phyloP scores from a whole-genome alignment of 1,140 invertebrate species.

The Pentalonia nigronervosa region DNA sequence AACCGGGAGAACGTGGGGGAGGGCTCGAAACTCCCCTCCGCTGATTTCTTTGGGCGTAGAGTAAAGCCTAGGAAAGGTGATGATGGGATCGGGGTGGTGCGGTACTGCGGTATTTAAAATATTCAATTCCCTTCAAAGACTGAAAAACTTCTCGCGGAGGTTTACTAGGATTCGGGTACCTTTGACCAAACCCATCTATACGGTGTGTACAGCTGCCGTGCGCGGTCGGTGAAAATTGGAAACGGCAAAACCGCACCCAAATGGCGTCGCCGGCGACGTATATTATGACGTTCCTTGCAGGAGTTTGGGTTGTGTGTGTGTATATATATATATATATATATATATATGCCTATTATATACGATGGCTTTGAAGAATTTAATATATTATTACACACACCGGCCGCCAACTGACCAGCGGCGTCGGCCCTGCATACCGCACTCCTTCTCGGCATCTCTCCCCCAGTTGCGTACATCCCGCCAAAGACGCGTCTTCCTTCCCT shows the following conservation, averaged over 20 bases:
- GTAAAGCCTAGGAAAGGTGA: neutral
- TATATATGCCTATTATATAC: neutral
- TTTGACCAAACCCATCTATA: neutral
- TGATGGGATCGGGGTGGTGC: too few species aligned
- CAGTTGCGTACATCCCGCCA: neutral
- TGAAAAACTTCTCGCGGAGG: neutral
- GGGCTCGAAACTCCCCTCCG: too few species aligned
- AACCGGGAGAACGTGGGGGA: neutral
- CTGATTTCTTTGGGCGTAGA: neutral
- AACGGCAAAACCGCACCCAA: neutral
- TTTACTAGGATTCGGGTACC: neutral
- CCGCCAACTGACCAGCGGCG: neutral
- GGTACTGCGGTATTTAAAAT: neutral
- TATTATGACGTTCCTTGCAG: neutral
- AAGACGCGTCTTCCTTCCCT: neutral
- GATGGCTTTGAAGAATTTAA: constrained; percentile 25
- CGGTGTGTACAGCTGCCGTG: neutral
- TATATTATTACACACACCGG: neutral
- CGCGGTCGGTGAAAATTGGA: neutral
- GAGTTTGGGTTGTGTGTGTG: neutral
- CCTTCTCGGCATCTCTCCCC: too few species aligned
- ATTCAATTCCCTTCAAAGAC: neutral
- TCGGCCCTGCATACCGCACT: too few species aligned
- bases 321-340: too few species aligned
- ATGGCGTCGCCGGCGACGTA: neutral